A percentile compares a stretch with the other conserved stretches of the same genome.
Conservation (phyloP, 2,797 vertebrate genomes). For the Pseudomugil tenellus region DNA sequence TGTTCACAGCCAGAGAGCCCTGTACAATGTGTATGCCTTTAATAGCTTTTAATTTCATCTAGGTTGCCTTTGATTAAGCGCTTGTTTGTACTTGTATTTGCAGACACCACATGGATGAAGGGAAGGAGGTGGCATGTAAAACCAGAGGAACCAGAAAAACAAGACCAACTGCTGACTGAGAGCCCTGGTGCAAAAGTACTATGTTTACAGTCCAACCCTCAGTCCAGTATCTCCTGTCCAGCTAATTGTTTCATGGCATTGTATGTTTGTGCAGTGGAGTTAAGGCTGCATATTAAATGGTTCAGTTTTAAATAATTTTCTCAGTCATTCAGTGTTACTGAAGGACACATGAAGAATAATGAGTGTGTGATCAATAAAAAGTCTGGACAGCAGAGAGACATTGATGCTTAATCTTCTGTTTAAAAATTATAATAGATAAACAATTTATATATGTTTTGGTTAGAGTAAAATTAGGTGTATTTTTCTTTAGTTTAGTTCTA, state of each 20-base stretch:
- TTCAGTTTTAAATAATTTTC: neutral
- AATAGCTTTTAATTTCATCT: neutral
- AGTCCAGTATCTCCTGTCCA: neutral
- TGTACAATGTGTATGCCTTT: neutral
- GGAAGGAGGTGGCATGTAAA: neutral
- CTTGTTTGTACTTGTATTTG: constrained; percentile 14
- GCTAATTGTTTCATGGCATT: neutral
- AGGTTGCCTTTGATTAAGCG: neutral
- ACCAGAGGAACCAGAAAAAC: constrained; percentile 7
- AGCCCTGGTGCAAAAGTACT: neutral
- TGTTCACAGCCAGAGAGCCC: too few species aligned
- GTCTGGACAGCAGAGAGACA: neutral
- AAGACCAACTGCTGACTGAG: constrained; percentile 15
- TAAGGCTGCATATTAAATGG: neutral
- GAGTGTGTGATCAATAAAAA: neutral
- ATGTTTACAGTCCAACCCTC: neutral
- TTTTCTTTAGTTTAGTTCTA: neutral
- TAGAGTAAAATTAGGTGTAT: neutral
- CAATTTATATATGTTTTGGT: neutral
- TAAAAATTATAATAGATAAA: neutral
- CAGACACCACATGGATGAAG: neutral
- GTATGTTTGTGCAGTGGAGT: neutral
- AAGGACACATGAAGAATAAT: neutral
- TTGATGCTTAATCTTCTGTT: neutral
- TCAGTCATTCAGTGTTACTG: neutral